Evolutionary conservation across 2,113 vertebrate species (phyloP), one percentile per base, ranked within the genome.

Genomic region (Antennarius striatus): DNA sequence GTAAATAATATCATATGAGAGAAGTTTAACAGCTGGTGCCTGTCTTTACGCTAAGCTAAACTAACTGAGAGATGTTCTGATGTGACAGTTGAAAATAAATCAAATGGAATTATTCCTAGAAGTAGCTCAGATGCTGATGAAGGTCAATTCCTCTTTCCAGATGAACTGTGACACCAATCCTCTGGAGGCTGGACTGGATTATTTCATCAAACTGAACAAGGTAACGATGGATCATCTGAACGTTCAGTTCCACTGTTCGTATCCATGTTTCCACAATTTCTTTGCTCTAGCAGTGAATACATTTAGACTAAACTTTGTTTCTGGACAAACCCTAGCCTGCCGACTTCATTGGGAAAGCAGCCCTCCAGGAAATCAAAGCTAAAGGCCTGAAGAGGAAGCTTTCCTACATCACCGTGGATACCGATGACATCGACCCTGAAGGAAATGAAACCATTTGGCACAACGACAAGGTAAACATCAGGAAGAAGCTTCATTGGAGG

Each of bases 111-210:
- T 40, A 5, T 56, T 49, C n/a, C 10, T 42, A 40, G 63, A 16
- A 64, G 16, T 39, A 49, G 40, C 28, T 7, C 14, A 32, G 7
- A 2, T 22, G 6, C 36, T 56, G 9, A 15, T 14, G 6, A 6
- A 1, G 36, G 16, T 0, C 16, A n/a, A 36, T 15, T 52, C 12
- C 13, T 77, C 6, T 68, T 82, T 79, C 72, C 82, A 99, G 98
- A 99, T 99, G 96, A 99, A 99, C 85, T 97, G 95, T 69, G 97
- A 99, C 82, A 99, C 96, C 52, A 96, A 99, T 77, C 96, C 98
- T 32, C 88, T 98, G 81, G 98, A 99, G 89, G 98, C 97, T 60
- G 98, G 98, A 49, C 80, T 99, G 82, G 94, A 96, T 4, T 94
- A 94, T 86, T 99, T 99, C 88, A 91, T 99, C 82, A 99, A 98